Evolutionary conservation across 2,888 invertebrate genomes (phyloP), one percentile per base, ranked within the genome.

Genomic region (Allygus modestus): DNA sequence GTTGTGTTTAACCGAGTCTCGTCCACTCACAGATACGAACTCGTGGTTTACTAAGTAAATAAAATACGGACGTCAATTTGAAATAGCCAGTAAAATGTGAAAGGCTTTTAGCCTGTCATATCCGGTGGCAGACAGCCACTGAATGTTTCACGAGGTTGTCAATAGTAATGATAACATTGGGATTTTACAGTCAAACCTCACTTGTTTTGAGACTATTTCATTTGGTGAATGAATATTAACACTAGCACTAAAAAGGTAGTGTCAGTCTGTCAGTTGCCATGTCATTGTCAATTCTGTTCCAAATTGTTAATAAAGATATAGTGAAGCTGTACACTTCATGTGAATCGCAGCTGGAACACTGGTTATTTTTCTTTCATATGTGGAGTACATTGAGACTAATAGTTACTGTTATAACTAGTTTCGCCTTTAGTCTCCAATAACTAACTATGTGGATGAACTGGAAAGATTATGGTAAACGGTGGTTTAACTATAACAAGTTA

Each of bases 41-140:
- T 4, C 65, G 12, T 31, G 65, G 65, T 65, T 65, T 15, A 0
- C 28, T 65, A 31, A 65, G 28, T 65, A 65, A 65, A 65, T 65
- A 17, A 65, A 65, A 28, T 28, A 12, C 28, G 65, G 5, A 5
- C 17, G 31, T 28, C 65, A 31, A 28, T 65, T 65, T 65, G 65
- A 65, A 65, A 65, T 31, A 12, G 65, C 20, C 65, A 65, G 28
- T 65, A 65, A 65, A 26, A 65, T 28, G 65, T 65, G 65, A 65
- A 65, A 65, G 31, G 65, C 65, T 65, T 65, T 65, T 65, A 65
- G 65, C 31, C 31, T 17, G 65, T 65, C 65, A 65, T 65, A 17
- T 65, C 65, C 65, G 65, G 28, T 31, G 26, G 58, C 26, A 23
- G 58, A 2, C 20, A 12, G 9, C 7, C 28, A 17, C 20, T 28